Percentiles rank a stretch among this genome's conserved stretches.
Conservation (phyloP, 2,888 invertebrate genomes). For the Antheraea assamensis region DNA sequence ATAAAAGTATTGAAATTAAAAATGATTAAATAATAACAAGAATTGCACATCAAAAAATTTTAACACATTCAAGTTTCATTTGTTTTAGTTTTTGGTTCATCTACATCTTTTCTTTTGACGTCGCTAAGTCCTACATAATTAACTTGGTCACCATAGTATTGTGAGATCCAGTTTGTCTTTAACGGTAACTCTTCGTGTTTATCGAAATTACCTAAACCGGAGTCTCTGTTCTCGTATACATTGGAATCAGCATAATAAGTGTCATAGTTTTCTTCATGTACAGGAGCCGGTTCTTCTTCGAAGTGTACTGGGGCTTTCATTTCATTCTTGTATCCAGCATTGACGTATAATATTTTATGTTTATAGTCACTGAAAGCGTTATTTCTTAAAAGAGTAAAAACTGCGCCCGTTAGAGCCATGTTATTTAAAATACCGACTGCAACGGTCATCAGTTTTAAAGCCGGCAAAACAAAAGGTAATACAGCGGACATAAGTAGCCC, state of each 20-base stretch:
- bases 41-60: background rate
- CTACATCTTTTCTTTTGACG: constrained; percentile 4
- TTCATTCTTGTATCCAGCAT: constrained; percentile 81
- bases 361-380: constrained; percentile 81
- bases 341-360: constrained; percentile 81
- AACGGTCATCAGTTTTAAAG: constrained; percentile 85
- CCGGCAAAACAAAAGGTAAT: constrained; percentile 86
- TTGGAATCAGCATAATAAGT: constrained; percentile 24
- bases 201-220: constrained; percentile 28
- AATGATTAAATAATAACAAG: background rate
- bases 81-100: background rate
- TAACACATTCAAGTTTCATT: background rate
- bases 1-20: background rate
- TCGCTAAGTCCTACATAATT: constrained; percentile 5
- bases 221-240: constrained; percentile 3
- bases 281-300: constrained; percentile 23
- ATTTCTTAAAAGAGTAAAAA: constrained; percentile 81
- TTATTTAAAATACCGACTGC: constrained; percentile 84
- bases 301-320: constrained; percentile 39
- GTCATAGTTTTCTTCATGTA: constrained; percentile 31
- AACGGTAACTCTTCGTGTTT: constrained; percentile 40
- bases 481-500: constrained; percentile 85
- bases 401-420: constrained; percentile 84
- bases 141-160: constrained; percentile 34
- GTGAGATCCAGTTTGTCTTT: constrained; percentile 38